A percentile compares a stretch with the other conserved stretches of the same genome.
Conservation (phyloP, 2,113 vertebrate species). For the Chunga burmeisteri region DNA sequence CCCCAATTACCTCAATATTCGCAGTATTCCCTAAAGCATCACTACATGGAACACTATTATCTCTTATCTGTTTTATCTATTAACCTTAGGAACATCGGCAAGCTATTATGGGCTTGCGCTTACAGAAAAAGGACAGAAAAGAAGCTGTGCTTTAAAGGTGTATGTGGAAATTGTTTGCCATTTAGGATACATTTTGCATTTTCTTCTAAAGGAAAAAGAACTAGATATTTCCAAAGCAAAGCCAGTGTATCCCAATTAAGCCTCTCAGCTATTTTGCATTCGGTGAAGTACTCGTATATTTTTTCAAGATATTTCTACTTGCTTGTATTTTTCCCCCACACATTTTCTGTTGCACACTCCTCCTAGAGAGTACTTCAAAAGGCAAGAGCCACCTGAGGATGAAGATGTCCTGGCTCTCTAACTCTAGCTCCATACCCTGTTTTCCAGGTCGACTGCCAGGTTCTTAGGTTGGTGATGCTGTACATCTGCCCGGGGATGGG, state of each 20-base stretch:
- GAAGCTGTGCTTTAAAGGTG: neutral
- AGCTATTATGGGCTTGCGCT: neutral
- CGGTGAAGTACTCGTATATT: neutral
- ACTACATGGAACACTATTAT: neutral
- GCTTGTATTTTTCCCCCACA: neutral
- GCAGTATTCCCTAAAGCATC: conserved; percentile 32
- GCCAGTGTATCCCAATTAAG: neutral
- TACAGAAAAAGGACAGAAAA: neutral
- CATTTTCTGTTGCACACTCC: neutral
- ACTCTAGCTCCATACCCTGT: neutral
- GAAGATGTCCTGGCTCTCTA: neutral
- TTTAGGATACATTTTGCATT: neutral
- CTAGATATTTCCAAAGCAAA: neutral
- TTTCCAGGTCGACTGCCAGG: neutral
- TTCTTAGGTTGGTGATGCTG: neutral
- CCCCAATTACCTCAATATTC: conserved; percentile 50
- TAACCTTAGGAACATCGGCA: neutral
- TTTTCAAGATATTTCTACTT: neutral
- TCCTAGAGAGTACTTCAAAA: neutral
- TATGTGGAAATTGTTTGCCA: neutral
- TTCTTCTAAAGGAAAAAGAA: neutral
- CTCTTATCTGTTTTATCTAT: conserved; percentile 36
- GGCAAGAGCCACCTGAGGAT: neutral
- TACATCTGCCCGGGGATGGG: neutral
- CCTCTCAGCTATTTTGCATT: neutral